Evolutionary conservation across 2,888 invertebrate genomes (phyloP).

Genomic region (Argynnis bischoffii): DNA sequence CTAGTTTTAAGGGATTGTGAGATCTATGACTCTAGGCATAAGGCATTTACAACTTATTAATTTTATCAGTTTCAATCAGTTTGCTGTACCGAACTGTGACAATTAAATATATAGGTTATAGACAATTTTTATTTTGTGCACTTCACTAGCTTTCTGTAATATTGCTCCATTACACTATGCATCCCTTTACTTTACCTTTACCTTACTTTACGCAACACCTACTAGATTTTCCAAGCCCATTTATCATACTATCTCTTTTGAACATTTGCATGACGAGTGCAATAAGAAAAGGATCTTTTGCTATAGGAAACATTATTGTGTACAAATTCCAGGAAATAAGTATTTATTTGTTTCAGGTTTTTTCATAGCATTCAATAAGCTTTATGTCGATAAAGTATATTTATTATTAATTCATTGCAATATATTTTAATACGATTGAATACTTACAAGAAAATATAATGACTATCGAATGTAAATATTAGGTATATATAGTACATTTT

Average conservation of each 20-base stretch:
- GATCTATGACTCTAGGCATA: too few species aligned
- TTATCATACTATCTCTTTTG: slow-evolving; percentile 12
- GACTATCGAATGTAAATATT: too few species aligned
- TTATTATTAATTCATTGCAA: too few species aligned
- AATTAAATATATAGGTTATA: neutral
- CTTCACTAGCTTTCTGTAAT: slow-evolving; percentile 1
- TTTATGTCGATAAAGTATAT: neutral
- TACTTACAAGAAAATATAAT: too few species aligned
- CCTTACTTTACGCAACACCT: slow-evolving; percentile 7
- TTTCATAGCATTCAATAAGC: neutral
- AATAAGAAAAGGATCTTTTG: neutral
- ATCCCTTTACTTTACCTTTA: slow-evolving; percentile 9
- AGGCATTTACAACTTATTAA: neutral
- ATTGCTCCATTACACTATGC: neutral
- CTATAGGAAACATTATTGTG: neutral
- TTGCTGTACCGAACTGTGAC: neutral
- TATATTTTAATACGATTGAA: too few species aligned
- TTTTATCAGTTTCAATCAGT: neutral
- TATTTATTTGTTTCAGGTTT: neutral
- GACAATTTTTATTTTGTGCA: slow-evolving; percentile 4
- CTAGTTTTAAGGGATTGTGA: too few species aligned
- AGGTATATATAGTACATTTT: too few species aligned
- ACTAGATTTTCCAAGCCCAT: slow-evolving; percentile 11
- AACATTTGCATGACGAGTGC: neutral
- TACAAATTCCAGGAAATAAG: neutral